Conservation (phyloP, 92 coral and sea anemone genomes). For the Diadumene lineata region DNA sequence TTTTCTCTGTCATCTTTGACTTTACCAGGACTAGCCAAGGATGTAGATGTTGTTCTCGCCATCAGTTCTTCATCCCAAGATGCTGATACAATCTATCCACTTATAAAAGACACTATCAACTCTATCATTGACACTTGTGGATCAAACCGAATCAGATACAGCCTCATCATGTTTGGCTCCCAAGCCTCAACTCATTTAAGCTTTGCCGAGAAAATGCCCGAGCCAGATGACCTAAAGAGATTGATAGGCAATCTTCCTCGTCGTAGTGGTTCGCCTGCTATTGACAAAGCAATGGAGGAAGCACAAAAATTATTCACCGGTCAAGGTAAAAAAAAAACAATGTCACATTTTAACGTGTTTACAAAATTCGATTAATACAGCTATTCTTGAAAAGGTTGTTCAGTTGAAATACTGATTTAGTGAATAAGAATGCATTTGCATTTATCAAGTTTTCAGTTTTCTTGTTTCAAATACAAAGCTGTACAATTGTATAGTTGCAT, state of each 20-base stretch:
- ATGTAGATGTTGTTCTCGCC: conserved; percentile 73
- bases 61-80: conserved; percentile 67
- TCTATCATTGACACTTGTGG: conserved; percentile 69
- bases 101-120: conserved; percentile 68
- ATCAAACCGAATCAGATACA: conserved; percentile 53
- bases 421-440: no score
- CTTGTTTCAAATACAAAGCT: no score
- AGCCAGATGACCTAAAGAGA: conserved; percentile 25
- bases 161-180: conserved; percentile 57
- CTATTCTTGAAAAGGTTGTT: no score
- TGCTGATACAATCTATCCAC: conserved; percentile 45
- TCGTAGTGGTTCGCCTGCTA: conserved; percentile 29
- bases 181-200: conserved; percentile 37
- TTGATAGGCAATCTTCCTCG: conserved; percentile 38
- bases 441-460: no score
- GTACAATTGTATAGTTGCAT: no score
- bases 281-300: conserved; percentile 36
- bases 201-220: conserved; percentile 45
- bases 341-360: no score
- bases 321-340: conserved; percentile 21
- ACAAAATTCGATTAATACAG: no score
- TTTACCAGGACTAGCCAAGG: conserved; percentile 18
- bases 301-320: conserved; percentile 19
- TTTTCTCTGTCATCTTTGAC: neutral
- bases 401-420: no score